Evolutionary conservation across 2,888 invertebrate species (phyloP).

Genomic region (Stenodera caucasica): DNA sequence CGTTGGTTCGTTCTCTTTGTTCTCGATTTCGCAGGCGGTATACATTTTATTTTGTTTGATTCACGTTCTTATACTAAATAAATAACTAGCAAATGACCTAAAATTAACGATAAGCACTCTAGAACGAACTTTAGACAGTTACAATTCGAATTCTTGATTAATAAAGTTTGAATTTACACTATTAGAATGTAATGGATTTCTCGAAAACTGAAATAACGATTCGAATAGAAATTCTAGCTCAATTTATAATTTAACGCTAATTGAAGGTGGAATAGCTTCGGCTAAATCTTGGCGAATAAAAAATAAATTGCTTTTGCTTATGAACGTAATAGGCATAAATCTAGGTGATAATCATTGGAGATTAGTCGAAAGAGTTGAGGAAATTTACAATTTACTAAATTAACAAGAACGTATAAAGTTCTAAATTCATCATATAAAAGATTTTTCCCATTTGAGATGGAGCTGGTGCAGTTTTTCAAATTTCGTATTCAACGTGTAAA

Average conservation of each 20-base stretch:
- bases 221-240: background rate
- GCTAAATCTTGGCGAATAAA: background rate
- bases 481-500: background rate
- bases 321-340: background rate
- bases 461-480: background rate
- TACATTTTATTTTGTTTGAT: background rate
- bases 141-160: background rate
- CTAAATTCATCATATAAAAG: background rate
- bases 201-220: too few species aligned
- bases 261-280: background rate
- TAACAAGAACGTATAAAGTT: background rate
- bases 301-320: background rate
- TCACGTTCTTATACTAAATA: background rate
- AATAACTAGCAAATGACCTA: background rate
- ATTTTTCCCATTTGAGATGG: background rate
- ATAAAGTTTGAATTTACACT: background rate
- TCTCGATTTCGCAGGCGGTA: background rate
- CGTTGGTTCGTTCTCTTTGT: background rate
- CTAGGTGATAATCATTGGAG: background rate
- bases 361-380: background rate
- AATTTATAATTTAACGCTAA: background rate
- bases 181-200: too few species aligned
- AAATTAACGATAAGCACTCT: constrained; percentile 22
- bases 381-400: background rate
- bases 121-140: constrained; percentile 10